Percentiles rank a stretch among this genome's conserved stretches.
Conservation (phyloP, 2,113 vertebrate species). For the Alouatta palliata region DNA sequence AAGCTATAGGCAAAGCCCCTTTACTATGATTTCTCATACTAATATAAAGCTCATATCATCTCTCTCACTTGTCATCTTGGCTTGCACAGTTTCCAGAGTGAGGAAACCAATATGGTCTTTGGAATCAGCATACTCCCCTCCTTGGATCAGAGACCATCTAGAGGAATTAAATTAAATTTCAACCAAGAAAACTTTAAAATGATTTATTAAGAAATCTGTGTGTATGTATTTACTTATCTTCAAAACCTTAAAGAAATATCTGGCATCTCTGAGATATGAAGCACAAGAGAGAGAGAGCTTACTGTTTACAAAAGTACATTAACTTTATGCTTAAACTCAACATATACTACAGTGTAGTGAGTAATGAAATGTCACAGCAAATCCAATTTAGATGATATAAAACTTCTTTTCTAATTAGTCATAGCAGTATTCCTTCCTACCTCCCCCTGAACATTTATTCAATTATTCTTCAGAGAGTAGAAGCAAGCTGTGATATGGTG, state of each 20-base stretch:
- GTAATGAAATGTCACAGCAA: neutral
- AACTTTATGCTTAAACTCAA: neutral
- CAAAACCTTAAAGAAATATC: neutral
- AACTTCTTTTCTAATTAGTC: constrained; percentile 25
- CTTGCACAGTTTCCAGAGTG: neutral
- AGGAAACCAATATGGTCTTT: neutral
- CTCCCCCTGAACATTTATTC: neutral
- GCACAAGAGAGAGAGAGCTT: neutral
- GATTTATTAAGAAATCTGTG: neutral
- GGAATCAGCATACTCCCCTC: neutral
- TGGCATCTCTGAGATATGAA: neutral
- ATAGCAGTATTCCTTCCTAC: neutral
- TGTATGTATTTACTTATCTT: neutral
- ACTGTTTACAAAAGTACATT: neutral
- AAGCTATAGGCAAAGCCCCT: neutral
- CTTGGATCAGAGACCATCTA: neutral
- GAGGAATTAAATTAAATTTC: neutral
- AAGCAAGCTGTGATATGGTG: neutral
- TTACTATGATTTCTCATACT: neutral
- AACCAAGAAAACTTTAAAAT: neutral
- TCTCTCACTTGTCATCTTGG: neutral
- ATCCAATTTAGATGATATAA: constrained; percentile 25
- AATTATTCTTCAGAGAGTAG: neutral
- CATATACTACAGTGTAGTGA: neutral
- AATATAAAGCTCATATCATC: neutral